Percentiles rank a stretch among this genome's conserved stretches.
Evolutionary conservation across 2,888 invertebrate species (phyloP).

Genomic region (Drosophila buzzatii): DNA sequence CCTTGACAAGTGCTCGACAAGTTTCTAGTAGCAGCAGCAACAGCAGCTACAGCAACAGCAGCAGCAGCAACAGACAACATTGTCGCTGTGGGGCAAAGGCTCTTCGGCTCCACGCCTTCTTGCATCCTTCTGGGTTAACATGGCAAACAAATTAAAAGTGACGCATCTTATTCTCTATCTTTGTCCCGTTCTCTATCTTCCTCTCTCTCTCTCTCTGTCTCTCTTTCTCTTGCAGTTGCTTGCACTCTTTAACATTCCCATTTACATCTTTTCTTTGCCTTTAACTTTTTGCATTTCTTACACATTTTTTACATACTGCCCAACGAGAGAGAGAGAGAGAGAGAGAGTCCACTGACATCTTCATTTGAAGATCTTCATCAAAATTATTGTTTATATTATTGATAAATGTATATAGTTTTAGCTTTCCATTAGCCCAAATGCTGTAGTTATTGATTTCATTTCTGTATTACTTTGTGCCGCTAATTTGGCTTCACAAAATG

Average conservation of each 20-base stretch:
- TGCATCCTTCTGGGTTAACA: conserved; percentile 26
- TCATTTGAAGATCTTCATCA: not conserved
- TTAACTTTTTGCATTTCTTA: conserved; percentile 17
- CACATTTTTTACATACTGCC: not conserved
- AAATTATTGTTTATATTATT: not conserved
- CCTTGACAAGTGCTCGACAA: conserved; percentile 74
- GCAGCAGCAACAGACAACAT: conserved; percentile 30
- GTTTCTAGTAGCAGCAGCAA: conserved; percentile 47
- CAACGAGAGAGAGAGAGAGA: not conserved
- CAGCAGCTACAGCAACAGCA: conserved; percentile 27
- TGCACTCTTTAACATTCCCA: conserved; percentile 15
- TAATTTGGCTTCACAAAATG: too few species aligned
- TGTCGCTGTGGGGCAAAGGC: conserved; percentile 30
- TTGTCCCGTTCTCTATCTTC: not conserved
- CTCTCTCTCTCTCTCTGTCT: not conserved
- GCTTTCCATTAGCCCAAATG: too few species aligned
- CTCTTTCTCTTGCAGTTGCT: conserved; percentile 10
- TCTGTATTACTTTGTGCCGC: too few species aligned
- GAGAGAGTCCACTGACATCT: not conserved
- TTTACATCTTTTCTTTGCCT: conserved; percentile 18
- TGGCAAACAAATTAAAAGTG: conserved; percentile 78
- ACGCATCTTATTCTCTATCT: conserved; percentile 53
- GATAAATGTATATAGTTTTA: not conserved
- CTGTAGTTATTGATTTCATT: too few species aligned
- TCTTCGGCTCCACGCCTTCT: conserved; percentile 19